phyloP scores from a whole-genome alignment of 2,888 invertebrate genomes.

The Drosophila differens region DNA sequence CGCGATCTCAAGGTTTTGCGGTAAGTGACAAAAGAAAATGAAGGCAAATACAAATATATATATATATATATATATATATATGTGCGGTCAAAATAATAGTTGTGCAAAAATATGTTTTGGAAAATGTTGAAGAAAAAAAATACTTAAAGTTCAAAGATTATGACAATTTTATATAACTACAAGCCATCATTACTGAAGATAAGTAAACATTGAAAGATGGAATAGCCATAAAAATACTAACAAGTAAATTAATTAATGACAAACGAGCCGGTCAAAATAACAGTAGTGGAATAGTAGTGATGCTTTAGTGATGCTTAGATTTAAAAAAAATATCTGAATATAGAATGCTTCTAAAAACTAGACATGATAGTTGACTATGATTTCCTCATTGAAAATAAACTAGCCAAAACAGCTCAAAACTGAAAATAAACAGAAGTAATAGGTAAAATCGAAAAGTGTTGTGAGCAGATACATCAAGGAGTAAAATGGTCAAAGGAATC shows the following conservation, averaged over 20 bases:
- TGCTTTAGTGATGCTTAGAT: neutral
- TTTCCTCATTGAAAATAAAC: neutral
- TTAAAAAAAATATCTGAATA: neutral
- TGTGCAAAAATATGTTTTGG: neutral
- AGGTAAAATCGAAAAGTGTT: neutral
- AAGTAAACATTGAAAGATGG: neutral
- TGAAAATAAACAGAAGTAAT: neutral
- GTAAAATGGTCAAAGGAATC: neutral
- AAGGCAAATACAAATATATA: neutral
- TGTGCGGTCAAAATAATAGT: neutral
- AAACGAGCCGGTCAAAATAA: neutral
- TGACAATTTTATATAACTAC: neutral
- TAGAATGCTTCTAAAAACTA: neutral
- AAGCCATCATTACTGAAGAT: neutral
- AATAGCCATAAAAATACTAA: neutral
- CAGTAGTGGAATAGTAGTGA: neutral
- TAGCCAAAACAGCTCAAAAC: neutral
- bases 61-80: neutral
- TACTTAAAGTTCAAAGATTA: neutral
- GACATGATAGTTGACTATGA: neutral
- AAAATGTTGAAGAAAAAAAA: neutral
- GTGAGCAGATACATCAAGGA: neutral
- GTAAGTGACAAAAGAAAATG: constrained; percentile 57
- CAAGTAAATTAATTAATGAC: neutral
- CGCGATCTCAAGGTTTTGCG: constrained; percentile 89